Base-by-base conservation (phyloP, 2,113 vertebrate species). In the Macrotis lagotis region DNA sequence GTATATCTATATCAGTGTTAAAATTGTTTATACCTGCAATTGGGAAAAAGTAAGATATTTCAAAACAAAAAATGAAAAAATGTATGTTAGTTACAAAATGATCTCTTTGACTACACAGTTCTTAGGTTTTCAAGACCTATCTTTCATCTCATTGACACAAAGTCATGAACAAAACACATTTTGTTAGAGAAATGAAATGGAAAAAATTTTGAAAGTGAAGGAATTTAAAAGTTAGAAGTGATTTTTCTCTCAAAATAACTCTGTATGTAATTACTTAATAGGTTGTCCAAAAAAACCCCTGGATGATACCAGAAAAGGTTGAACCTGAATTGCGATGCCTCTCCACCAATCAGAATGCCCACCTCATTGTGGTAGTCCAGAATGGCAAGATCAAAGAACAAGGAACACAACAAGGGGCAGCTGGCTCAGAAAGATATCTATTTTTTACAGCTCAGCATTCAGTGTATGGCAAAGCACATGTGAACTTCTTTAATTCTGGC, bases 241-340 rank as follows among this genome's bases (percentile, higher is more conserved):
- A 0, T 48, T 44, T 88, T 91, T 55, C 88, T 37, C 28, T 83
- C 44, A 50, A 52, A 94, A 37, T 93, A 94, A 96, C n/a, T n/a
- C 7, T 66, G 47, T 49, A n/a, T n/a, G n/a, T 89, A 48, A 37
- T 93, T 49, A n/a, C 74, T 37, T 2, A 59, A n/a, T 97, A 99
- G 99, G 96, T 99, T 89, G 99, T 99, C n/a, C 99, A 99, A 96
- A 99, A 99, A 16, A 99, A n/a, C n/a, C 99, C 0, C 97, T 99
- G 98, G 99, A 99, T 97, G 99, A 98, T 97, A 99, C 99, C 74
- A 98, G 99, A 16, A 96, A 99, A 96, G 99, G 99, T 37, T 99
- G 99, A n/a, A 99, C 99, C 0, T 99, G 99, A 97, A 99, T 99
- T 0, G 94, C 99, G 44, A 99, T 99, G 99, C 88, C 98, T 99